phyloP scores from a whole-genome alignment of 2,888 invertebrate species.

The Nephrocerus scutellatus region DNA sequence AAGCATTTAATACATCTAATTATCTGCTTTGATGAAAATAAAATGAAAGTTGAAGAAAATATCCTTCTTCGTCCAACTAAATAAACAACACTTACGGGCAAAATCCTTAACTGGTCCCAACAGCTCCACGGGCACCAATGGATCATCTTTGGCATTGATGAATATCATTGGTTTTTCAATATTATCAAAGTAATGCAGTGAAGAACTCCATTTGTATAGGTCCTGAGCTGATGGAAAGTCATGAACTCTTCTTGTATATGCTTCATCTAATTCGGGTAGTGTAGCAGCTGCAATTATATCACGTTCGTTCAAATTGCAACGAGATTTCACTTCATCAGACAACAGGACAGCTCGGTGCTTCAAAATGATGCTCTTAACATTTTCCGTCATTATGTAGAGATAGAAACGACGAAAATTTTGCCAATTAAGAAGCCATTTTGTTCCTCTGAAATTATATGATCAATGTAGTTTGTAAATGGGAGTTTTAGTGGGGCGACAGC shows the following conservation, averaged over 20 bases:
- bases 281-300: conserved; percentile 82
- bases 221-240: conserved; percentile 72
- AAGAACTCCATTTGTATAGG: conserved; percentile 80
- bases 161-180: conserved; percentile 83
- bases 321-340: conserved; percentile 63
- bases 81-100: conserved; percentile 61
- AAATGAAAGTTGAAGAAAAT: neutral
- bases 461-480: neutral
- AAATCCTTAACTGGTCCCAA: conserved; percentile 64
- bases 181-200: conserved; percentile 68
- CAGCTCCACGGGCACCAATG: conserved; percentile 75
- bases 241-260: conserved; percentile 73
- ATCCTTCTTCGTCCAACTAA: neutral
- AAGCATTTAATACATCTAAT: too few relatives aligned
- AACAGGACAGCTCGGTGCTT: conserved; percentile 71
- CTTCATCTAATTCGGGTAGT: conserved; percentile 80
- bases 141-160: conserved; percentile 87
- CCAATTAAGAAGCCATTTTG: conserved; percentile 77
- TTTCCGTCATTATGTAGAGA: conserved; percentile 87
- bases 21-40: neutral
- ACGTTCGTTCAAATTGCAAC: conserved; percentile 66
- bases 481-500: neutral
- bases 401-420: conserved; percentile 84
- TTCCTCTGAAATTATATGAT: conserved; percentile 56
- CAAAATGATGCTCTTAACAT: conserved; percentile 80